Percentiles rank a stretch among this genome's conserved stretches.
These are phyloP conservation scores for Eristalinus aeneus DNA, from an alignment of 2,888 invertebrate genomes.

Conservation along the genomic window DNA sequence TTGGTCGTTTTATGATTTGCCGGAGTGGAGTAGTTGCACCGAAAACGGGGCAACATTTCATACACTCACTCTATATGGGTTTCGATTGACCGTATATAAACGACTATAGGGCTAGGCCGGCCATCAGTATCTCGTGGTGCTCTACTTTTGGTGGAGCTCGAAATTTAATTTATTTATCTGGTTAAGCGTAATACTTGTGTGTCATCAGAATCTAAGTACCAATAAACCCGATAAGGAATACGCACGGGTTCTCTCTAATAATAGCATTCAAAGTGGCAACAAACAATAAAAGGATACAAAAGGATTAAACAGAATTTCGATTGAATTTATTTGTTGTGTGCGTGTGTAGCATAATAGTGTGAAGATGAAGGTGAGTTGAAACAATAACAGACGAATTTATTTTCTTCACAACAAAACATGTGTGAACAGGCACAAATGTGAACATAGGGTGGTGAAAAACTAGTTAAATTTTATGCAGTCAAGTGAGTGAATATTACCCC, in stretches of 20 bases:
- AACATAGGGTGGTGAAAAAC: not conserved
- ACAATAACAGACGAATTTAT: conserved; percentile 10
- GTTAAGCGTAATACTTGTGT: conserved; percentile 45
- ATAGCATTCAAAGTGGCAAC: conserved; percentile 34
- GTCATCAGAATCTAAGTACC: conserved; percentile 13
- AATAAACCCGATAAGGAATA: conserved; percentile 54
- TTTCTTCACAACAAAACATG: not conserved
- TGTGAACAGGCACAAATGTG: not conserved
- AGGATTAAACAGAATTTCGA: conserved; percentile 21
- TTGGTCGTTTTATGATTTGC: conserved; percentile 67
- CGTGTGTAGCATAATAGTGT: conserved; percentile 59
- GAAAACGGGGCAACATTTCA: conserved; percentile 66
- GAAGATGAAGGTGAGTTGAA: conserved; percentile 74
- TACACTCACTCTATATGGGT: conserved; percentile 73
- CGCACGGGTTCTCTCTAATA: conserved; percentile 50
- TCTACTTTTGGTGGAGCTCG: conserved; percentile 79
- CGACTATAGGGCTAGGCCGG: conserved; percentile 81
- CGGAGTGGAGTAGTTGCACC: conserved; percentile 52
- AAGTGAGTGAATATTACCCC: not conserved
- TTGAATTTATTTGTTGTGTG: conserved; percentile 36
- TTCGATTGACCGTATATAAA: conserved; percentile 81
- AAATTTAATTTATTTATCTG: conserved; percentile 55
- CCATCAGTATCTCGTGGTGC: conserved; percentile 81
- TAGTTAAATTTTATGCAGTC: not conserved
- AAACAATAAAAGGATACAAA: conserved; percentile 32